Base-by-base conservation (phyloP, 2,888 invertebrate species). In the Cryptosula pallasiana region DNA sequence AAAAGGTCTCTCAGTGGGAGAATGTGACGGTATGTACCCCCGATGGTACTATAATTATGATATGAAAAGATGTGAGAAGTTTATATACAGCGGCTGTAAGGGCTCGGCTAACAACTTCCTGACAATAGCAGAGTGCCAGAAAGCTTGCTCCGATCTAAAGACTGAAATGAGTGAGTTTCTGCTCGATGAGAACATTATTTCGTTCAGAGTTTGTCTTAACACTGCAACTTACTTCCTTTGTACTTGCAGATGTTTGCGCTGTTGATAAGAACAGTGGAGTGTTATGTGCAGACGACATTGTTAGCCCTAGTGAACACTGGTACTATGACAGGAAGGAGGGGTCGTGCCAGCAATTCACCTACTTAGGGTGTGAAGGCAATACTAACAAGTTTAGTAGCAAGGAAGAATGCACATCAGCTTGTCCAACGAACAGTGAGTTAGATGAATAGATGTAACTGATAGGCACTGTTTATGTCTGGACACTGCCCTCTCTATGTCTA, bases 21-120 rank as follows among this genome's bases (percentile, higher is more conserved):
- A 45, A 13, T 45, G 45, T 20, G 5, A 13, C 16, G 45, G 45
- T 20, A 45, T 5, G 9, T 45, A 45, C 16, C 45, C 85, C 74
- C 89, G 89, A 75, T 93, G 95, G 95, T 92, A 90, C 86, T 94
- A 92, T 84, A 90, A 93, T 77, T 82, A 86, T 0, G 80, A 86
- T 0, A 86, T 88, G 0, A 91, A 91, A 78, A 84, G 88, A 29
- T 94, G 94, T 84, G 87, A 88, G 77, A 88, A 88, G 78, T 94
- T 95, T 85, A 89, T 90, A 55, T 95, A 91, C 82, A 90, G 92
- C 45, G 55, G 16, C n/a, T 71, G 69, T 54, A 55, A n/a, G 9
- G 71, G 32, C 23, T 72, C 27, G 5, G 16, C n/a, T 34, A 71
- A 73, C 35, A 32, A 23, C 35, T 23, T 16, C 34, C 35, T 35